A percentile compares a stretch with the other conserved stretches of the same genome.
Evolutionary conservation across 2,113 vertebrate species (phyloP).

Genomic region (Sorex fumeus): DNA sequence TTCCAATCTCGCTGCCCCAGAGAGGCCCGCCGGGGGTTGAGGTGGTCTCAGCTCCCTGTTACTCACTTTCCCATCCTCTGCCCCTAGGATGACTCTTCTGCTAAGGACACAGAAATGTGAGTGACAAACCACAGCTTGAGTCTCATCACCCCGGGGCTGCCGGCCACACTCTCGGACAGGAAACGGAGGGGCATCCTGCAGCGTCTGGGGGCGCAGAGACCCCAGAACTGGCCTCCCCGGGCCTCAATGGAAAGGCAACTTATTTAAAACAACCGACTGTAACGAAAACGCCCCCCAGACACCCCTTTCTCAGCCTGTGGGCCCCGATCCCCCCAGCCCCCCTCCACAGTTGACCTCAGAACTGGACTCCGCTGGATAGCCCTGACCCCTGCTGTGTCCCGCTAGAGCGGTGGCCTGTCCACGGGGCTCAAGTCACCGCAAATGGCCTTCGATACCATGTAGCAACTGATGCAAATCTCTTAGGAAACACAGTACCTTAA

Average conservation of each 20-base stretch:
- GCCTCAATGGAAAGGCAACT: not conserved
- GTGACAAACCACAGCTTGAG: too few relatives aligned
- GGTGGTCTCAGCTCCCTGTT: too few relatives aligned
- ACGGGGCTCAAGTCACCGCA: not conserved
- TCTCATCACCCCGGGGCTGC: not conserved
- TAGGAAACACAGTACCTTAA: too few relatives aligned
- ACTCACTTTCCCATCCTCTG: not conserved
- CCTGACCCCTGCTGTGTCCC: not conserved
- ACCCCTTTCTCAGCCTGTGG: not conserved
- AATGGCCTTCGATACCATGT: too few relatives aligned
- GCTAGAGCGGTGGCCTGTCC: not conserved
- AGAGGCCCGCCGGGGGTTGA: too few relatives aligned
- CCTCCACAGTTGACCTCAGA: not conserved
- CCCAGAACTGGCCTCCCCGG: too few relatives aligned
- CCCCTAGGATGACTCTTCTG: not conserved
- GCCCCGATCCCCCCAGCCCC: not conserved
- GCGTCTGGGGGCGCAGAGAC: too few relatives aligned
- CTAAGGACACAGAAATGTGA: too few relatives aligned
- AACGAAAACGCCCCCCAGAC: not conserved
- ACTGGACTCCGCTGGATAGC: not conserved
- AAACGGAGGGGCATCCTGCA: too few relatives aligned
- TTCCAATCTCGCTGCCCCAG: too few relatives aligned
- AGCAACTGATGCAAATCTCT: too few relatives aligned
- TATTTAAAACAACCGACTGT: conserved; percentile 30
- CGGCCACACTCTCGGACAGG: too few relatives aligned